Evolutionary conservation across 2,113 vertebrate genomes (phyloP).

Genomic region (Oncorhynchus mykiss): DNA sequence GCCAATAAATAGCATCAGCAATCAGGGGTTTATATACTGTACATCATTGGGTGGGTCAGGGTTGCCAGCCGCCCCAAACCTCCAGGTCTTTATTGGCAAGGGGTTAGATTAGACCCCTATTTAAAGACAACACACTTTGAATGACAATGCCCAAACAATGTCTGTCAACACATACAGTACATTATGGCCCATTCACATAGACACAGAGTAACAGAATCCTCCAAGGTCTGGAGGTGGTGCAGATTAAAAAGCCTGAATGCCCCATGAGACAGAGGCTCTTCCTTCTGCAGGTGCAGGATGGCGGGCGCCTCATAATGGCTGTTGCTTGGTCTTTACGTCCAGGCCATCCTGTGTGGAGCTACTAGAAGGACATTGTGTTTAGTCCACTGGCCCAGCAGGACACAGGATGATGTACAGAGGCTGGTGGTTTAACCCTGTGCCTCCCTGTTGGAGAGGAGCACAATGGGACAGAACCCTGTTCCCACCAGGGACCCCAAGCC

Average conservation of each 20-base stretch:
- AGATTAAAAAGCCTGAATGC: constrained; percentile 55
- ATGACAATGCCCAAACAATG: constrained; percentile 59
- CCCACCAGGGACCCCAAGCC: constrained; percentile 31
- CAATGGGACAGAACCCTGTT: constrained; percentile 50
- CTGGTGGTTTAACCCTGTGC: constrained; percentile 64
- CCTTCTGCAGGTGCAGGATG: constrained; percentile 49
- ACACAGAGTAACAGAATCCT: constrained; percentile 54
- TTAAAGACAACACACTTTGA: constrained; percentile 61
- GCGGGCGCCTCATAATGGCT: constrained; percentile 1
- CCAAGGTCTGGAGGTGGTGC: constrained; percentile 22
- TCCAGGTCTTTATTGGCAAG: constrained; percentile 62
- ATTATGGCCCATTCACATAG: constrained; percentile 46
- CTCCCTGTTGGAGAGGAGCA: constrained; percentile 43
- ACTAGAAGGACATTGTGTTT: constrained; percentile 70
- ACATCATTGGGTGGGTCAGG: no score
- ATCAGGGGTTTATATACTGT: no score
- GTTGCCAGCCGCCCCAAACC: constrained; percentile 33
- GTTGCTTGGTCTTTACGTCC: constrained; percentile 50
- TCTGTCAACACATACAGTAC: constrained; percentile 35
- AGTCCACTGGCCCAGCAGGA: constrained; percentile 60
- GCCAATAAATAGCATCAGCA: no score
- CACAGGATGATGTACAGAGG: constrained; percentile 56
- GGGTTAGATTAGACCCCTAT: constrained; percentile 59
- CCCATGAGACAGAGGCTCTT: constrained; percentile 54
- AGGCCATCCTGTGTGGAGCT: constrained; percentile 58